A percentile compares a stretch with the other conserved stretches of the same genome.
phyloP scores from a whole-genome alignment of 2,888 invertebrate genomes.

The Drosophila rellima region DNA sequence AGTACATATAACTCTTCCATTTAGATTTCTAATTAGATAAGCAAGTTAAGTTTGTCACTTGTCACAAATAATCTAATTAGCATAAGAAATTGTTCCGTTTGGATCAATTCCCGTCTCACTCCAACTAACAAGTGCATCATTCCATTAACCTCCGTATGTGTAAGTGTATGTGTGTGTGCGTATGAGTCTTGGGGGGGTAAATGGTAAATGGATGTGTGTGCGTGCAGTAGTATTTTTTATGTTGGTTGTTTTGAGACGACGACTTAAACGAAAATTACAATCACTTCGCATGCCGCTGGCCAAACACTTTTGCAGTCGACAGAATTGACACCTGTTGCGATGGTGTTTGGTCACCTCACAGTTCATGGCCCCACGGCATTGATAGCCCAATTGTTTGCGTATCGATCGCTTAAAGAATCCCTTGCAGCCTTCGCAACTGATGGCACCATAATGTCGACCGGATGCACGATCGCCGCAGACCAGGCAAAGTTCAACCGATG shows the following conservation, averaged over 20 bases:
- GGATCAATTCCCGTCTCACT: constrained; percentile 7
- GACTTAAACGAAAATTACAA: constrained; percentile 90
- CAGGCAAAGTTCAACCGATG: constrained; percentile 92
- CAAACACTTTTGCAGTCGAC: constrained; percentile 98
- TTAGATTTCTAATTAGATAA: constrained; percentile 2
- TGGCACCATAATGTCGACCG: constrained; percentile 97
- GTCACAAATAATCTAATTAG: neutral
- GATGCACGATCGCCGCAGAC: constrained; percentile 98
- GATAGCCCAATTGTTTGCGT: constrained; percentile 98
- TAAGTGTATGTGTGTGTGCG: constrained; percentile 7
- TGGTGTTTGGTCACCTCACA: constrained; percentile 99
- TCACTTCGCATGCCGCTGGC: constrained; percentile 99
- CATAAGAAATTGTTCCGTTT: constrained; percentile 5
- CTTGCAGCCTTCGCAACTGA: constrained; percentile 97
- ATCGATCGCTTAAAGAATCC: constrained; percentile 99
- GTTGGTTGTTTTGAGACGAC: constrained; percentile 75
- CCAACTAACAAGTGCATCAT: constrained; percentile 30
- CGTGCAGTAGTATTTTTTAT: constrained; percentile 31
- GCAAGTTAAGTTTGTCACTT: no score
- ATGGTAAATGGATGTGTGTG: constrained; percentile 32
- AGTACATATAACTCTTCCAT: neutral
- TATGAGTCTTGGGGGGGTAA: constrained; percentile 8
- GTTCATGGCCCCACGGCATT: constrained; percentile 97
- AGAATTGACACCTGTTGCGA: constrained; percentile 99
- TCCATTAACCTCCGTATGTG: constrained; percentile 7